Evolutionary conservation across 1,140 invertebrate species (phyloP).

Genomic region (Cydia amplana): DNA sequence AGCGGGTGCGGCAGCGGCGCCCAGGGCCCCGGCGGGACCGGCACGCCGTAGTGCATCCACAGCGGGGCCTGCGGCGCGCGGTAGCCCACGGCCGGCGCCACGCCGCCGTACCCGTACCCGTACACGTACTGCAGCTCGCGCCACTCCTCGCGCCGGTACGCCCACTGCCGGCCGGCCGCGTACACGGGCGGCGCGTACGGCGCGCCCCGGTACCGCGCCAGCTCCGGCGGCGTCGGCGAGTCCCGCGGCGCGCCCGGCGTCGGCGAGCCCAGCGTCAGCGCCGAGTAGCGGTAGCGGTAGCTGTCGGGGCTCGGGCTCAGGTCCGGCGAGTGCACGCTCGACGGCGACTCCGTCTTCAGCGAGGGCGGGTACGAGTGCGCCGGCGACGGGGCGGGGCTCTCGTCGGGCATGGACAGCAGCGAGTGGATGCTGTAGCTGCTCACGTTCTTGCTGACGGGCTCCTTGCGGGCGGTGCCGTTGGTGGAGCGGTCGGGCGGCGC

Average conservation of each 20-base stretch:
- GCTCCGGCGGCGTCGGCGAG: slow-evolving; percentile 48
- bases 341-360: slow-evolving; percentile 68
- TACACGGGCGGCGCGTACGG: slow-evolving; percentile 49
- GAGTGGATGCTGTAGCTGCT: slow-evolving; percentile 90
- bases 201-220: slow-evolving; percentile 42
- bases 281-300: slow-evolving; percentile 63
- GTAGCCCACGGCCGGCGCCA: slow-evolving; percentile 54
- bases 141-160: slow-evolving; percentile 55
- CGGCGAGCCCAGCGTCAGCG: slow-evolving; percentile 52
- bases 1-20: slow-evolving; percentile 70
- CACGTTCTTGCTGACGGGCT: slow-evolving; percentile 75
- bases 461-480: slow-evolving; percentile 57
- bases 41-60: slow-evolving; percentile 53
- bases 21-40: slow-evolving; percentile 64
- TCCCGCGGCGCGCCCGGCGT: slow-evolving; percentile 46
- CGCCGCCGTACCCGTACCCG: slow-evolving; percentile 56
- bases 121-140: slow-evolving; percentile 54
- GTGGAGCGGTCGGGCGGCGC: slow-evolving; percentile 42
- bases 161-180: slow-evolving; percentile 40
- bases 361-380: slow-evolving; percentile 62
- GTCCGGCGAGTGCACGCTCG: slow-evolving; percentile 67
- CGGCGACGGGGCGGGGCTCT: slow-evolving; percentile 59
- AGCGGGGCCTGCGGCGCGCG: slow-evolving; percentile 58
- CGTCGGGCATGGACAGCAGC: slow-evolving; percentile 81
- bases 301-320: slow-evolving; percentile 66